Percentiles rank a stretch among this genome's conserved stretches.
These are phyloP conservation scores for Helicorthomorpha holstii DNA, from an alignment of 1,140 invertebrate species.

Conservation along the genomic window DNA sequence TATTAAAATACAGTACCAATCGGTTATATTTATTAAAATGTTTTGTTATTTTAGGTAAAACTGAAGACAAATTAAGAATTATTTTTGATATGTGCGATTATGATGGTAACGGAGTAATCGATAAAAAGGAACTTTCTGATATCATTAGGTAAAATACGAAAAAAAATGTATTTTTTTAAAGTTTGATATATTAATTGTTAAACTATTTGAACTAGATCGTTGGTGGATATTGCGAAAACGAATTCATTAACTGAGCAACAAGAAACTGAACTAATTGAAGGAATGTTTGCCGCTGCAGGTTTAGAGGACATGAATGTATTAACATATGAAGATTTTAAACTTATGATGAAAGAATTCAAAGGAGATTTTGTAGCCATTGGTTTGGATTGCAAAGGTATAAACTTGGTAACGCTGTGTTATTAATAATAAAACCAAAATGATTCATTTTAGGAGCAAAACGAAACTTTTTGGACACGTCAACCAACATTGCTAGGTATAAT, in stretches of 20 bases:
- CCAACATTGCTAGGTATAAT: constrained; percentile 60
- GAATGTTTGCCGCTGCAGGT: constrained; percentile 85
- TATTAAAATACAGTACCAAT: neutral
- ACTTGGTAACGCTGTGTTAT: neutral
- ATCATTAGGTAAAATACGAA: constrained; percentile 32
- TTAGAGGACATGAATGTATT: constrained; percentile 77
- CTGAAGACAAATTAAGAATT: constrained; percentile 88
- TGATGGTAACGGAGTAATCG: constrained; percentile 85
- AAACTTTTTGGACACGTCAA: constrained; percentile 85
- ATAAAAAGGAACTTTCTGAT: constrained; percentile 82
- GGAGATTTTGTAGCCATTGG: constrained; percentile 91
- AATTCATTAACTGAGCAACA: constrained; percentile 30
- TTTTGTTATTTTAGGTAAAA: constrained; percentile 53
- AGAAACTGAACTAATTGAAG: constrained; percentile 80
- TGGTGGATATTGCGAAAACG: constrained; percentile 87
- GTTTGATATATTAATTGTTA: neutral
- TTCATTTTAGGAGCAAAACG: constrained; percentile 52
- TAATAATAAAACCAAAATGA: neutral
- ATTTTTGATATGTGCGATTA: constrained; percentile 99
- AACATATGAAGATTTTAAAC: constrained; percentile 86
- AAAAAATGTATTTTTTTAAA: neutral
- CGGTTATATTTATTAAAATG: neutral
- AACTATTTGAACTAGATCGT: constrained; percentile 40
- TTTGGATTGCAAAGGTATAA: constrained; percentile 77
- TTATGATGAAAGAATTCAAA: constrained; percentile 95